Evolutionary conservation across 35 echinoderm and acorn worm species (phyloP).

Genomic region (Apostichopus californicus): DNA sequence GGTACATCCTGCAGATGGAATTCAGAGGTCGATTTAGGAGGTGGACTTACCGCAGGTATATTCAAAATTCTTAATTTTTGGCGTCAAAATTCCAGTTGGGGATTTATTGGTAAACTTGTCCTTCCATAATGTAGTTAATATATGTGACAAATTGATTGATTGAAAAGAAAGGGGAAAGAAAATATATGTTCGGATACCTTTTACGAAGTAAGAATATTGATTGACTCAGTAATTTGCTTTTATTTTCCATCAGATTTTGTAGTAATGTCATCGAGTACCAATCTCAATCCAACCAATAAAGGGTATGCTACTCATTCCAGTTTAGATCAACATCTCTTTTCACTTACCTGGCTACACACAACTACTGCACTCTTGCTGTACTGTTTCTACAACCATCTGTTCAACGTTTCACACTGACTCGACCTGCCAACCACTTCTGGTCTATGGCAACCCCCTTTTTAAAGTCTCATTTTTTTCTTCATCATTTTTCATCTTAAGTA

Average conservation of each 20-base stretch:
- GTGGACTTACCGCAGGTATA: constrained; percentile 2
- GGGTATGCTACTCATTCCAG: neutral
- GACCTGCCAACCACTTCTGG: no score
- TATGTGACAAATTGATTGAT: neutral
- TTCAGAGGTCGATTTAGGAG: neutral
- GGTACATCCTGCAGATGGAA: neutral
- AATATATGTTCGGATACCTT: no score
- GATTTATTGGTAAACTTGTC: neutral
- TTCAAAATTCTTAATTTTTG: neutral
- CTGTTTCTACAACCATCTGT: no score
- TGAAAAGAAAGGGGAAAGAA: no score
- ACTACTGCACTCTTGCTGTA: neutral
- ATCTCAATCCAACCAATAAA: neutral
- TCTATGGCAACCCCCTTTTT: no score
- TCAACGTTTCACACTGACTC: no score
- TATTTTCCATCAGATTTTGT: neutral
- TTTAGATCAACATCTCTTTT: no score
- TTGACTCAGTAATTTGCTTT: neutral
- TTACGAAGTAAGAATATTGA: neutral
- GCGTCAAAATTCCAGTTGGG: neutral
- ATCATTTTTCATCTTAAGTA: no score
- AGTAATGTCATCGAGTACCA: neutral
- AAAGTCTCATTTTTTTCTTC: no score
- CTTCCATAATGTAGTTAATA: neutral
- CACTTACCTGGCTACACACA: no score